phyloP scores from a whole-genome alignment of 2,113 vertebrate species.

The Melanerpes aurifrons region DNA sequence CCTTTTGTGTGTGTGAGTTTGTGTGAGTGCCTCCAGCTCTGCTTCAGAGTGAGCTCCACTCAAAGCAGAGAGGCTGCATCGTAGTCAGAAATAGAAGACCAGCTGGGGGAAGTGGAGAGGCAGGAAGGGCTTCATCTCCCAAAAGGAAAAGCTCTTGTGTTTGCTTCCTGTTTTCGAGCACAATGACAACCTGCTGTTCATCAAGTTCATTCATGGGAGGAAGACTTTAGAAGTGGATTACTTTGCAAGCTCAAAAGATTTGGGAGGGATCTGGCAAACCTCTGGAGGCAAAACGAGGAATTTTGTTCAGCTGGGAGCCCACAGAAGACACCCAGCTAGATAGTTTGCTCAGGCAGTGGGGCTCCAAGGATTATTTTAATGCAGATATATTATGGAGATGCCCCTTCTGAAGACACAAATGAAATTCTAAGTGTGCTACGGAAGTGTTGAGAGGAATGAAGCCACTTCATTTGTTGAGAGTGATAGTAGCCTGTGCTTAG shows the following conservation, averaged over 20 bases:
- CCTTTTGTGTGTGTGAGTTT: neutral
- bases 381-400: rapidly evolving
- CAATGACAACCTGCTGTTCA: neutral
- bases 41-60: neutral
- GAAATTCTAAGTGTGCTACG: neutral
- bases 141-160: constrained; percentile 7
- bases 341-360: neutral
- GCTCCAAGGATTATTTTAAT: neutral
- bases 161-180: constrained; percentile 5
- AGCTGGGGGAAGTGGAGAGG: constrained; percentile 40
- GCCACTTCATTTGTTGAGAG: neutral
- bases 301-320: neutral
- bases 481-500: neutral
- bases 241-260: neutral
- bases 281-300: neutral
- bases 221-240: neutral
- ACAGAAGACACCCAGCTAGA: neutral
- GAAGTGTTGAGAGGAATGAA: neutral
- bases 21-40: neutral
- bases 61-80: constrained; percentile 4
- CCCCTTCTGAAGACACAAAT: neutral
- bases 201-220: constrained; percentile 12
- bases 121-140: constrained; percentile 12
- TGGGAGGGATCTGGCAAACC: neutral
- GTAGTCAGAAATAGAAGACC: constrained; percentile 52